Conservation (phyloP, 2,797 vertebrate species). For the Acipenser ruthenus region DNA sequence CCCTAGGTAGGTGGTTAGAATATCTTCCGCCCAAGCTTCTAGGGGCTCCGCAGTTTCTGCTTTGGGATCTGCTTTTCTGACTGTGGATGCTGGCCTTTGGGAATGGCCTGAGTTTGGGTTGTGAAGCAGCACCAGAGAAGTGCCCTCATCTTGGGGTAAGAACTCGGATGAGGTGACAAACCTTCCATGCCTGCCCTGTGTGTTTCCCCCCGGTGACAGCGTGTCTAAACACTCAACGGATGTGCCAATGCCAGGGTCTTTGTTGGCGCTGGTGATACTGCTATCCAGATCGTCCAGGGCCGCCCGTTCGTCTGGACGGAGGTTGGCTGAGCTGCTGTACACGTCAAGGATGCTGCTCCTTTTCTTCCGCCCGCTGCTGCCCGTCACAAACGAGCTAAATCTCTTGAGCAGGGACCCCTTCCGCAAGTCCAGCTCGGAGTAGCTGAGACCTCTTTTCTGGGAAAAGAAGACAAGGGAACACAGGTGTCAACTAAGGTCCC, state of each 20-base stretch:
- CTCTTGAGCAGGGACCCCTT: conserved; percentile 22
- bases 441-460: conserved; percentile 43
- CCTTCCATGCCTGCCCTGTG: not conserved
- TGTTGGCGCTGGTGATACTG: conserved; percentile 22
- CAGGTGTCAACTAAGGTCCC: too few species aligned
- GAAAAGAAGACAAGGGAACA: not conserved
- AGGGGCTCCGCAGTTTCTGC: too few species aligned
- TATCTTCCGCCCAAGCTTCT: too few species aligned
- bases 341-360: conserved; percentile 14
- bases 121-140: too few species aligned
- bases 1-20: too few species aligned
- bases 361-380: conserved; percentile 34
- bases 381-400: conserved; percentile 21
- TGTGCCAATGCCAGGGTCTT: too few species aligned
- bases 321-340: not conserved
- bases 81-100: too few species aligned
- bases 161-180: not conserved
- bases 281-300: conserved; percentile 32
- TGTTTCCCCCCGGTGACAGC: not conserved
- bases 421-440: conserved; percentile 49
- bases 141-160: not conserved
- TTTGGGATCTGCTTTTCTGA: too few species aligned
- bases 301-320: not conserved
- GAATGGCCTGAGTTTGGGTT: not conserved
- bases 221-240: not conserved